Conservation (phyloP, 2,888 invertebrate genomes). For the Trachelus iudaicus region DNA sequence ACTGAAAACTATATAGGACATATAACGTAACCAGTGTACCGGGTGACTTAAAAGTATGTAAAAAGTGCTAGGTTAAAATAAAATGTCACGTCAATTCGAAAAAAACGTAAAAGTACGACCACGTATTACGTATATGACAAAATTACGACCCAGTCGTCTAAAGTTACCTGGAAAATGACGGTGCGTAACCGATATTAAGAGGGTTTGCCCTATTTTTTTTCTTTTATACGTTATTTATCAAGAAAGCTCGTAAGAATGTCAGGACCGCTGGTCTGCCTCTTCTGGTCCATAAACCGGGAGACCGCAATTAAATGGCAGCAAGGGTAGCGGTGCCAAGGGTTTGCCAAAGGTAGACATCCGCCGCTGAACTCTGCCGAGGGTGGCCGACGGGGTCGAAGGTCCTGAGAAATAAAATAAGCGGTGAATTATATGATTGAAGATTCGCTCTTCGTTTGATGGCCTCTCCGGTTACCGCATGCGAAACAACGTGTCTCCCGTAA, state of each 20-base stretch:
- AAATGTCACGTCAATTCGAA: not conserved
- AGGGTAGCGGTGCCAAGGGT: not conserved
- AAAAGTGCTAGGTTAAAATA: slow-evolving; percentile 3
- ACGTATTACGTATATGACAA: not conserved
- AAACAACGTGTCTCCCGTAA: slow-evolving; percentile 11
- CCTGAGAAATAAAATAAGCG: slow-evolving; percentile 13
- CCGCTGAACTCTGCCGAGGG: not conserved
- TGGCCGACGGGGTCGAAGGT: not conserved
- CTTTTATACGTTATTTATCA: not conserved
- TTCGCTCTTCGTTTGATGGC: slow-evolving; percentile 15
- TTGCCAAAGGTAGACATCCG: slow-evolving; percentile 9
- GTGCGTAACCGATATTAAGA: not conserved
- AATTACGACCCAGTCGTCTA: not conserved
- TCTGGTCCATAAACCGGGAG: slow-evolving; percentile 21
- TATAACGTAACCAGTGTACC: slow-evolving; percentile 33
- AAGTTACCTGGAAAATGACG: not conserved
- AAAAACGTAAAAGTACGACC: not conserved
- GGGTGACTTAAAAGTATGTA: slow-evolving; percentile 43
- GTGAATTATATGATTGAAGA: slow-evolving; percentile 30
- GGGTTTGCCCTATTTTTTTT: not conserved
- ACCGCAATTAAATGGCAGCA: slow-evolving; percentile 21
- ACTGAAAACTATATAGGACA: slow-evolving; percentile 41
- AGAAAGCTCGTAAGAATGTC: not conserved
- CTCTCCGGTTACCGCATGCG: slow-evolving; percentile 3
- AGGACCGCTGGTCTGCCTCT: slow-evolving; percentile 5